Evolutionary conservation across 2,888 invertebrate genomes (phyloP), one percentile per base, ranked within the genome.

Genomic region (Malthinus seriepunctatus): DNA sequence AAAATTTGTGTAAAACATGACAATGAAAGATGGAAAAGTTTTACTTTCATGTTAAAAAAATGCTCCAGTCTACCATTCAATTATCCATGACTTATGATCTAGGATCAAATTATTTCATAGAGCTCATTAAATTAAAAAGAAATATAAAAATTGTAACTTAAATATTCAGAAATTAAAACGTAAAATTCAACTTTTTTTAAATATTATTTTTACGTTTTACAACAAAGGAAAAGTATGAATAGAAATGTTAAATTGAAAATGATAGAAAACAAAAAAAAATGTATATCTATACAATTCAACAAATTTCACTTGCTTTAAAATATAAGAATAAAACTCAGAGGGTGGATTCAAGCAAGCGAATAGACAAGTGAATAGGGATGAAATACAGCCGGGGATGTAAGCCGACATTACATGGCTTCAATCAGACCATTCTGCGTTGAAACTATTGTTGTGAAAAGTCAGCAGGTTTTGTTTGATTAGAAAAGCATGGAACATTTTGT

Each of bases 381-480:
- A 62, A 64, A 66, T 63, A 63, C 62, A 52, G 56, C 49, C 60
- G 56, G 62, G 63, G 59, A 62, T 60, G 65, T 63, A 65, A 65
- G 63, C 65, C 60, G 61, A 64, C 73, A 73, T 75, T 75, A 73
- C 75, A 71, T 63, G 75, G 76, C 75, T 76, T 76, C 76, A 74
- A 75, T 75, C 75, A 71, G 73, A 63, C 73, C 67, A 69, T 68
- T 67, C 69, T 66, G 67, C 65, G 63, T 60, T 65, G 68, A 67
- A 66, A 68, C 70, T 66, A 73, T 76, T 76, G 76, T 76, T 74
- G 76, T 74, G 75, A 76, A 76, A 77, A 76, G 76, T 76, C 76
- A 76, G 74, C 74, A 71, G 73, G 76, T 76, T 76, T 76, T 75
- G 76, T 78, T 76, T 77, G 78, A 78, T 77, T 77, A 76, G 76